Evolutionary conservation across 1,140 invertebrate genomes (phyloP), one percentile per base, ranked within the genome.

Genomic region (Patella vulgata): DNA sequence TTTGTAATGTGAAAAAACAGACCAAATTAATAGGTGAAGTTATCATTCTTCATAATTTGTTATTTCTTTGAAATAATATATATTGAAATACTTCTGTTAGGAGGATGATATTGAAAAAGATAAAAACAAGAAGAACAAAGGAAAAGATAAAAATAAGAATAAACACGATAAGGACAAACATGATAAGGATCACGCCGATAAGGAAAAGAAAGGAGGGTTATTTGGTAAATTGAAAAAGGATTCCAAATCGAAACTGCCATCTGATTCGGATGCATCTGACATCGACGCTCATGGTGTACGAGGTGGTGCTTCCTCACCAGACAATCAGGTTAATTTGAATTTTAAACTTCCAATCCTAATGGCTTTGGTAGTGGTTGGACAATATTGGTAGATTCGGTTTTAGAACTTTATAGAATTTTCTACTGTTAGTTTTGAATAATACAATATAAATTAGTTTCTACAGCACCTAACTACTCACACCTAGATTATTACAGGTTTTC

Each of bases 221-320:
- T 54, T 54, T n/a, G 33, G 52, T 12, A 54, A 40, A 21, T 36
- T 36, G n/a, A 36, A 25, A 36, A 54, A 54, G 39, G 52, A 40
- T 54, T 36, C 31, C 31, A 28, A 48, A 25, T 23, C 21, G 19
- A 48, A 48, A 28, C 25, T 23, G 25, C 23, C 21, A 14, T n/a
- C n/a, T 44, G 46, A 28, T 48, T 28, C 21, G n/a, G 23, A 48
- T 12, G 46, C n/a, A 25, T 28, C 17, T 25, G 46, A 28, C 23
- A 23, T 21, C 5, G 42, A 19, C 1, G n/a, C 42, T 44, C n/a
- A 19, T 44, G 42, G 42, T 17, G 42, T 44, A 6, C n/a, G 42
- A n/a, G n/a, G 23, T 44, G 42, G 14, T 44, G 42, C n/a, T 19
- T 19, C 23, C 23, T n/a, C n/a, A 19, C 42, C 23, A n/a, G 42